Percentiles rank a stretch among this genome's conserved stretches.
phyloP scores from a whole-genome alignment of 2,113 vertebrate genomes.

The Nannospalax galili region DNA sequence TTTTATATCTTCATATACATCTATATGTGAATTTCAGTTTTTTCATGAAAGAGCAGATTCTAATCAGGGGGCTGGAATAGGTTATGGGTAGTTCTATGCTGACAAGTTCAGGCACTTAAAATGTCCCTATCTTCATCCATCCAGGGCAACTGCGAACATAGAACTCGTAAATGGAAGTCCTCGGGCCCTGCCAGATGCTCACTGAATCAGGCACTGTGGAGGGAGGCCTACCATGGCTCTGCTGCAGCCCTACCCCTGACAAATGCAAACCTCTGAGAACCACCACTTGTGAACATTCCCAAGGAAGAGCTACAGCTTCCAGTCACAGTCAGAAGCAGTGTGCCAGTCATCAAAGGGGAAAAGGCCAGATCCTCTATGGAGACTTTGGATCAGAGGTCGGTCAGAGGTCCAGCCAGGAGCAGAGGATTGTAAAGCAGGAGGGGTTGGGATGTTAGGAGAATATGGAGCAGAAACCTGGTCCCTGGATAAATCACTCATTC shows the following conservation, averaged over 20 bases:
- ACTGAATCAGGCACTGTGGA: background rate
- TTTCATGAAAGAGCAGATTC: background rate
- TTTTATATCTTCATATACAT: background rate
- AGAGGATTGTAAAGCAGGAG: fast-evolving
- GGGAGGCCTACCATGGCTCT: background rate
- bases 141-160: background rate
- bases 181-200: background rate
- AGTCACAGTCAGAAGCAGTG: background rate
- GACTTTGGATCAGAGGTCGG: background rate
- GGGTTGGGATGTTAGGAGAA: background rate
- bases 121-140: background rate
- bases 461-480: background rate
- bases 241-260: background rate
- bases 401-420: background rate
- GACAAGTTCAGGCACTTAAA: background rate
- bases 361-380: background rate
- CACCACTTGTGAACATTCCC: background rate
- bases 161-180: constrained; percentile 17
- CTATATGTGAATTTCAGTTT: background rate
- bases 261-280: background rate
- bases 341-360: background rate
- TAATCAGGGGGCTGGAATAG: background rate
- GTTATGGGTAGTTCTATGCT: background rate
- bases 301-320: background rate
- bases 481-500: background rate